Base-by-base conservation (phyloP, 2,888 invertebrate species). In the Celastrina argiolus region DNA sequence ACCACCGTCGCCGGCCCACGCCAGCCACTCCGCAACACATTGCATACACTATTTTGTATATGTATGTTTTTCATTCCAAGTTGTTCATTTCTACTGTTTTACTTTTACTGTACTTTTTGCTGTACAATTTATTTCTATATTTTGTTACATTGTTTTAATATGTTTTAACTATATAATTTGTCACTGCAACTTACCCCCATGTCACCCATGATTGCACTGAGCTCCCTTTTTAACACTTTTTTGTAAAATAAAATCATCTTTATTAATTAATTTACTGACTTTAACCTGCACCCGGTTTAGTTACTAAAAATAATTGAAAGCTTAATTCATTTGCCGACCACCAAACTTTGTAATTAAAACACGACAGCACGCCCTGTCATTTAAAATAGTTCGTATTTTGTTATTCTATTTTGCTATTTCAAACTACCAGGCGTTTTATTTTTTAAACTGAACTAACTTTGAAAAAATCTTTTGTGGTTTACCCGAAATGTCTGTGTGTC, bases 241-340 rank as follows among this genome's bases (percentile, higher is more conserved):
- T 45, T 18, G 18, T 45, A 18, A 2, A 2, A n/a, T n/a, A 0
- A 45, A 45, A 45, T 45, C 10, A 45, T 18, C 18, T 45, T 18
- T 18, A 45, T 18, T 18, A 2, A 22, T 18, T 45, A 10, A 12
- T 42, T 42, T 42, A 16, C 42, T n/a, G 6, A 18, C 18, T 22
- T 5, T 14, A 26, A 51, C 51, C 22, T 22, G 22, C 51, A 22
- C 51, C 22, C 5, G 22, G 5, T 26, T 51, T 51, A 26, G 22
- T 14, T 51, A 51, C 51, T 22, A 22, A 51, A 51, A 51, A 22
- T 22, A 51, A 61, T 61, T 61, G 22, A 16, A 61, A 39, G 36
- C 18, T 36, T 61, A 22, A 22, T 61, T 61, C 61, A 22, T 59
- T 28, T 31, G 12, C 34, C 45, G 18, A 18, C 18, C 45, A 18